Evolutionary conservation across 2,797 vertebrate species (phyloP).

Genomic region (Tolypeutes matacus): DNA sequence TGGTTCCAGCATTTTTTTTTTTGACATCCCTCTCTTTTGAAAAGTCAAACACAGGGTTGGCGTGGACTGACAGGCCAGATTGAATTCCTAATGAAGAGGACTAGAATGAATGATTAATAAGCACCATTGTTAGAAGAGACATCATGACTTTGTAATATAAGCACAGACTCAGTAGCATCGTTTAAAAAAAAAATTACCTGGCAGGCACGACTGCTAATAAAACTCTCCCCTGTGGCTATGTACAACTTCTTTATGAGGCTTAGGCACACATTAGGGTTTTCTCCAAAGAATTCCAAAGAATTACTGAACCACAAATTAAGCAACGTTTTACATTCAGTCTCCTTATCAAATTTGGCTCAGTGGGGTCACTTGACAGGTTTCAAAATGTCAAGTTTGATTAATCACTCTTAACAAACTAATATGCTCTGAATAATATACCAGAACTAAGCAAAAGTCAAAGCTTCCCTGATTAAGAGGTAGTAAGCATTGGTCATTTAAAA

Average conservation of each 20-base stretch:
- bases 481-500: constrained; percentile 23
- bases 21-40: neutral
- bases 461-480: neutral
- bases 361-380: constrained; percentile 45
- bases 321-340: constrained; percentile 22
- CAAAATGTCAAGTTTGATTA: constrained; percentile 8
- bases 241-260: neutral
- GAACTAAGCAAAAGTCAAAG: neutral
- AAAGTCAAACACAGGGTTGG: neutral
- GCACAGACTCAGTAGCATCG: neutral
- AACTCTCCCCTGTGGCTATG: neutral
- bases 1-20: neutral
- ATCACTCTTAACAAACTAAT: neutral
- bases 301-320: neutral
- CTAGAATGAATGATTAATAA: neutral
- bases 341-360: constrained; percentile 53
- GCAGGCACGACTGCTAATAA: neutral
- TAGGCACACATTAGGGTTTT: neutral
- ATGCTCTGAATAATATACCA: constrained; percentile 7
- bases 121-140: neutral
- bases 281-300: neutral
- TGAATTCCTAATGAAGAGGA: neutral
- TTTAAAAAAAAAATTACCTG: neutral
- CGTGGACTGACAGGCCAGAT: neutral
- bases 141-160: neutral